A percentile compares a stretch with the other conserved stretches of the same genome.
Evolutionary conservation across 2,113 vertebrate genomes (phyloP).

Genomic region (Melanocharis versteri): DNA sequence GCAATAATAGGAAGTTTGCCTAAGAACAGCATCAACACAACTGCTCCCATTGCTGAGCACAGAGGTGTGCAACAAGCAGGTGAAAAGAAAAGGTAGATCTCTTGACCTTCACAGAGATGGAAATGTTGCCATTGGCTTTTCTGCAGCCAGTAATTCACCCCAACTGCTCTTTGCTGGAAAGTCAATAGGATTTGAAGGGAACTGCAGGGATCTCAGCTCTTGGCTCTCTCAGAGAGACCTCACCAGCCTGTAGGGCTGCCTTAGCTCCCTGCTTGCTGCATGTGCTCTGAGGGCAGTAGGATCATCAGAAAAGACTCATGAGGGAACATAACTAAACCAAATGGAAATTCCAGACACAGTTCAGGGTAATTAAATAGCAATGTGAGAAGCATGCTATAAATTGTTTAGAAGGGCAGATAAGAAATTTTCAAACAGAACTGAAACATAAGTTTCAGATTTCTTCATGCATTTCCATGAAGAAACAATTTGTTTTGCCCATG

Average conservation of each 20-base stretch:
- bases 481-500: neutral
- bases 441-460: neutral
- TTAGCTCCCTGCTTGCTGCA: neutral
- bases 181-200: neutral
- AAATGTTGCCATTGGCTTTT: neutral
- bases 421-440: neutral
- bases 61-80: neutral
- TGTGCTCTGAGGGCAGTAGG: neutral
- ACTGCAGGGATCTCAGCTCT: neutral
- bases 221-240: neutral
- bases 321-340: neutral
- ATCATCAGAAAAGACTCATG: neutral
- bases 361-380: neutral
- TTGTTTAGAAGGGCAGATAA: neutral
- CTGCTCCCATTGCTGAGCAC: neutral
- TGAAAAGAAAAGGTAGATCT: neutral
- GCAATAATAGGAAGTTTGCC: neutral
- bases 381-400: neutral
- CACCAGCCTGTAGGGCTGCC: accelerated
- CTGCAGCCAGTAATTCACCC: neutral
- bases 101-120: neutral
- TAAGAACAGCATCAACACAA: neutral
- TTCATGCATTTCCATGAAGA: neutral
- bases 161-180: neutral
- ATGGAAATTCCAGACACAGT: neutral